Evolutionary conservation across 1,140 invertebrate genomes (phyloP).

Genomic region (Lepidurus packardi): DNA sequence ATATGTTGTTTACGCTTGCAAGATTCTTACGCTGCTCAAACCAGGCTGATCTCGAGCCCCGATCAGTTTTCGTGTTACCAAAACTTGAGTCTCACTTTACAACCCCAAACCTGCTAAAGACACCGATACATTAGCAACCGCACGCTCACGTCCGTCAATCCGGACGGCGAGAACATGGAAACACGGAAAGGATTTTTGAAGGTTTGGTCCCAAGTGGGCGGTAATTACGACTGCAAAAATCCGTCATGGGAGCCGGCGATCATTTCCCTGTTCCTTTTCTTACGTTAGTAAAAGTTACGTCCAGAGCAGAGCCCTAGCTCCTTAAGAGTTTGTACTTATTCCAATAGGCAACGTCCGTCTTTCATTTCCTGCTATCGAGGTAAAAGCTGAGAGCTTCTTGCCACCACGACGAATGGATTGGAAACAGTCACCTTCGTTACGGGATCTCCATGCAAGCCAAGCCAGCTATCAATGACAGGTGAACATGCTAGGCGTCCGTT

Average conservation of each 20-base stretch:
- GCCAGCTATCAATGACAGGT: not conserved
- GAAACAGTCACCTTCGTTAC: slow-evolving; percentile 17
- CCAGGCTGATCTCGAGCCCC: not conserved
- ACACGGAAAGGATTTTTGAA: not conserved
- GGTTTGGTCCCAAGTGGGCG: not conserved
- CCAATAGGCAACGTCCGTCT: not conserved
- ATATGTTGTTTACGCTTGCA: not conserved
- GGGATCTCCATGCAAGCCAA: not conserved
- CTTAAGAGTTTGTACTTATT: not conserved
- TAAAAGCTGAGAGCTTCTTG: not conserved
- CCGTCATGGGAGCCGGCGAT: slow-evolving; percentile 1
- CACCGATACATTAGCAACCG: not conserved
- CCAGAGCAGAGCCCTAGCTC: not conserved
- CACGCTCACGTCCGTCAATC: not conserved
- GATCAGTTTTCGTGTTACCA: not conserved
- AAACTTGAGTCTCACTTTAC: not conserved
- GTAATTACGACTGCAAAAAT: slow-evolving; percentile 2
- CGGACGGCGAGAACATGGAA: not conserved
- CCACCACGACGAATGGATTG: not conserved
- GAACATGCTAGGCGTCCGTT: not conserved
- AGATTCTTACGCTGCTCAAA: not conserved
- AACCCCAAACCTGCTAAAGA: not conserved
- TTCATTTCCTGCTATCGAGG: slow-evolving; percentile 2
- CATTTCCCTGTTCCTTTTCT: not conserved
- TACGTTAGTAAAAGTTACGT: not conserved